phyloP scores from a whole-genome alignment of 2,888 invertebrate genomes.

The Scaptomyza caliginosa region DNA sequence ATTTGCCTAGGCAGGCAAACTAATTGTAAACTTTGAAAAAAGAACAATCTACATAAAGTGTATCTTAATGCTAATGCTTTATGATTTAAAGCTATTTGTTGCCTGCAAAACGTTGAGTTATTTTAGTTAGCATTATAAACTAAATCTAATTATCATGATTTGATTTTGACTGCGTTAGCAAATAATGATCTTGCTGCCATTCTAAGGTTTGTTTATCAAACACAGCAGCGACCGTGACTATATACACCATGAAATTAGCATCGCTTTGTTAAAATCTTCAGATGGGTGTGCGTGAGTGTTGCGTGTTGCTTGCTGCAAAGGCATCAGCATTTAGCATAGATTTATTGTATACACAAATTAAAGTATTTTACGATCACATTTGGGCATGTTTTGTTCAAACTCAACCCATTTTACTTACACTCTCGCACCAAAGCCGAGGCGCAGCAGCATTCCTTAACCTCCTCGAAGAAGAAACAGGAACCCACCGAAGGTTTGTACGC shows the following conservation, averaged over 20 bases:
- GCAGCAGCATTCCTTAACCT: slow-evolving; percentile 83
- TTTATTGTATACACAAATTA: slow-evolving; percentile 19
- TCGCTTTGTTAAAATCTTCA: slow-evolving; percentile 68
- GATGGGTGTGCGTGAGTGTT: slow-evolving; percentile 29
- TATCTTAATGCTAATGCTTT: slow-evolving; percentile 29
- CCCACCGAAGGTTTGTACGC: slow-evolving; percentile 78
- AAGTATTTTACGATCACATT: slow-evolving; percentile 20
- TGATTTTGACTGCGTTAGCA: slow-evolving; percentile 43
- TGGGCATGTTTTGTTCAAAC: slow-evolving; percentile 6
- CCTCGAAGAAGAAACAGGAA: slow-evolving; percentile 82
- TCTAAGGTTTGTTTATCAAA: slow-evolving; percentile 40
- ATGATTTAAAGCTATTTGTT: slow-evolving; percentile 54
- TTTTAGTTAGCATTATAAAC: slow-evolving; percentile 73
- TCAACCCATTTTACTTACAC: slow-evolving; percentile 76
- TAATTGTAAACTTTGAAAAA: slow-evolving; percentile 27
- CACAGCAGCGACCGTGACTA: slow-evolving; percentile 27
- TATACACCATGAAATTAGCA: slow-evolving; percentile 74
- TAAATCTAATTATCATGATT: slow-evolving; percentile 75
- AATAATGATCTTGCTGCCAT: slow-evolving; percentile 33
- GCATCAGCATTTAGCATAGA: slow-evolving; percentile 38
- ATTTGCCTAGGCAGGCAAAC: slow-evolving; percentile 22
- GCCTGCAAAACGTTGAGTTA: slow-evolving; percentile 40
- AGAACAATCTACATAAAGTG: slow-evolving; percentile 58
- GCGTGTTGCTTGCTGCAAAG: slow-evolving; percentile 26
- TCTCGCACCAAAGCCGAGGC: slow-evolving; percentile 78